These are phyloP conservation scores for Stichodactyla helianthus DNA, from an alignment of 64 coral and sea anemone genomes.

Conservation along the genomic window DNA sequence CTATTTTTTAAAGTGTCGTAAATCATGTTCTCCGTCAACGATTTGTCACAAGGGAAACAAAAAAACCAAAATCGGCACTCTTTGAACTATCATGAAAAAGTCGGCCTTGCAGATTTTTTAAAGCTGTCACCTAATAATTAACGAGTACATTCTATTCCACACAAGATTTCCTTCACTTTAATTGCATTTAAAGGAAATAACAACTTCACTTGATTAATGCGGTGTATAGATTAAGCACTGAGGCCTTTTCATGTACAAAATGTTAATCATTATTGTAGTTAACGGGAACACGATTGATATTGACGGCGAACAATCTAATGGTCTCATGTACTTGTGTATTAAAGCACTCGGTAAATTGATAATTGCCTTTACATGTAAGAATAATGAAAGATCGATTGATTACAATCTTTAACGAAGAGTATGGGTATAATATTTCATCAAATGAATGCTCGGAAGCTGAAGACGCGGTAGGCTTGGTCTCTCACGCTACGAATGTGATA, in stretches of 20 bases:
- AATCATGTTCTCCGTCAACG: not conserved
- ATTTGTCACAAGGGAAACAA: not conserved
- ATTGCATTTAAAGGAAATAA: slow-evolving; percentile 12
- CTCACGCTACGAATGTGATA: too few species aligned
- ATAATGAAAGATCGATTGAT: not conserved
- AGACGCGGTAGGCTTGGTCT: too few species aligned
- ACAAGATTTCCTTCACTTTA: not conserved
- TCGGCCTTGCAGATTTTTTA: not conserved
- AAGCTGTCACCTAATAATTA: not conserved
- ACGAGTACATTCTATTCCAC: slow-evolving; percentile 4
- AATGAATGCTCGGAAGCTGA: not conserved
- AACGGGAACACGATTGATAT: not conserved
- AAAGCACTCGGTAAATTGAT: not conserved
- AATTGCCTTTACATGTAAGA: not conserved
- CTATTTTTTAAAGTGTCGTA: not conserved
- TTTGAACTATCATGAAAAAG: not conserved
- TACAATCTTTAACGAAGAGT: not conserved
- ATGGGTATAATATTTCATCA: not conserved
- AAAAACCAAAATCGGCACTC: not conserved
- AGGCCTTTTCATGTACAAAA: not conserved
- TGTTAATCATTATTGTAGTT: not conserved
- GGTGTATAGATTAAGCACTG: not conserved
- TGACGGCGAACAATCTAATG: not conserved
- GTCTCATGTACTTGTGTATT: not conserved
- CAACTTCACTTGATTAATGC: slow-evolving; percentile 1